Evolutionary conservation across 2,888 invertebrate genomes (phyloP), one percentile per base, ranked within the genome.

Genomic region (Drosophila buzzatii): DNA sequence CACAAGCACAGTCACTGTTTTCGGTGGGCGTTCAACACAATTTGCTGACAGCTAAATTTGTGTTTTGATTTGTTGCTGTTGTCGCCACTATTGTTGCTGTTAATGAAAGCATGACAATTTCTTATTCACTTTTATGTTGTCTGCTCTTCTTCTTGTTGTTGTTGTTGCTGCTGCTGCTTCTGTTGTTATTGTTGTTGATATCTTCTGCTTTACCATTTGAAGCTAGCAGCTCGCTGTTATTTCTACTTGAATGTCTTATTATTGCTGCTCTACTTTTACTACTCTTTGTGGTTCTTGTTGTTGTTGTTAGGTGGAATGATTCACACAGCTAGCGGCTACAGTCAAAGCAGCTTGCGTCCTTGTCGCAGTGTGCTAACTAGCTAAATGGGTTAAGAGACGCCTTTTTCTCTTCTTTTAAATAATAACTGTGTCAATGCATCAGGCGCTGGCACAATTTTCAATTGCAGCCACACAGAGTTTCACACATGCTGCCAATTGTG

Each of bases 101-200:
- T 79, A 88, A 89, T 89, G 90, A 84, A 89, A 89, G 89, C 89
- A 89, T 89, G 79, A 89, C 85, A 85, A 73, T 84, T 76, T 79
- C 58, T 81, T 83, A 85, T 85, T 83, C 76, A 85, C 85, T 76
- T 78, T 73, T 78, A 79, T 76, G 64, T 71, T 55, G 73, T 73
- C n/a, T 35, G 16, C n/a, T 72, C n/a, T 23, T 59, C 55, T 52
- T 69, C 27, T 27, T 62, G 20, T 37, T 49, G 18, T 49, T 49
- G 42, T 51, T 56, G 35, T 44, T 37, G 37, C 4, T 37, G 35
- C 1, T 35, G 35, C n/a, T 35, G 16, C 16, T 73, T n/a, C 18
- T 59, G 55, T 55, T 69, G 37, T 27, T 62, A 18, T 42, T 52
- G 42, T 45, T 57, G 51, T 57, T 69, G 57, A 44, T 59, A 58